Evolutionary conservation across 2,113 vertebrate species (phyloP).

Genomic region (Paraplagusia blochii): DNA sequence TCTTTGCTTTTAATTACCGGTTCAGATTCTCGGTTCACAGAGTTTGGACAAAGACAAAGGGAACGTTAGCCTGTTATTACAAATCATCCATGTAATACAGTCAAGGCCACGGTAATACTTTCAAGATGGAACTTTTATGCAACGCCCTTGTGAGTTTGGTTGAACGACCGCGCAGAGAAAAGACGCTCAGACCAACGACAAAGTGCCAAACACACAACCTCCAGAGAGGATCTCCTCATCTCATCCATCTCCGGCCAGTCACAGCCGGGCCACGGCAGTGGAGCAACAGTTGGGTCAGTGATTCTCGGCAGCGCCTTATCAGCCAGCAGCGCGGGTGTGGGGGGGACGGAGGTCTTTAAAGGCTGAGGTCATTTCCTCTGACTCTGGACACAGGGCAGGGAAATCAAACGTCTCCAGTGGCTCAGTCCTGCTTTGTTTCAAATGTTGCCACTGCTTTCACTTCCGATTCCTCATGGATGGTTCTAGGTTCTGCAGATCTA

Average conservation of each 20-base stretch:
- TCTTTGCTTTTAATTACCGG: no score
- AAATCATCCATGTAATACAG: constrained; percentile 29
- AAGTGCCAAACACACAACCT: constrained; percentile 38
- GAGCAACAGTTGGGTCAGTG: constrained; percentile 65
- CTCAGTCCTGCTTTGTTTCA: constrained; percentile 80
- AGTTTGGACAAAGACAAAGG: no score
- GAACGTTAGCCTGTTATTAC: constrained; percentile 18
- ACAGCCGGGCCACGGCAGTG: constrained; percentile 60
- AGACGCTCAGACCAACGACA: constrained; percentile 45
- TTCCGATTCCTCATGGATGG: constrained; percentile 57
- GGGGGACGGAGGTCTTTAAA: constrained; percentile 86
- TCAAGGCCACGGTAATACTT: constrained; percentile 39
- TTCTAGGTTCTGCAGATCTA: constrained; percentile 65
- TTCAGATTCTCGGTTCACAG: no score
- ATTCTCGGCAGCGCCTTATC: constrained; percentile 77
- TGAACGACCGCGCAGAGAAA: constrained; percentile 43
- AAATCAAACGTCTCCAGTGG: constrained; percentile 77
- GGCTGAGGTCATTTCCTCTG: constrained; percentile 86
- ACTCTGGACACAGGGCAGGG: constrained; percentile 76
- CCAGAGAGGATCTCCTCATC: constrained; percentile 78
- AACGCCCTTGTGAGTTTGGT: constrained; percentile 40
- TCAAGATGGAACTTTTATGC: constrained; percentile 48
- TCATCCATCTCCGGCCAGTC: constrained; percentile 83
- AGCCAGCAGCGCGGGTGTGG: constrained; percentile 65
- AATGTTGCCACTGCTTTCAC: constrained; percentile 75